phyloP scores from a whole-genome alignment of 2,888 invertebrate species.

The Tubulanus polymorphus region DNA sequence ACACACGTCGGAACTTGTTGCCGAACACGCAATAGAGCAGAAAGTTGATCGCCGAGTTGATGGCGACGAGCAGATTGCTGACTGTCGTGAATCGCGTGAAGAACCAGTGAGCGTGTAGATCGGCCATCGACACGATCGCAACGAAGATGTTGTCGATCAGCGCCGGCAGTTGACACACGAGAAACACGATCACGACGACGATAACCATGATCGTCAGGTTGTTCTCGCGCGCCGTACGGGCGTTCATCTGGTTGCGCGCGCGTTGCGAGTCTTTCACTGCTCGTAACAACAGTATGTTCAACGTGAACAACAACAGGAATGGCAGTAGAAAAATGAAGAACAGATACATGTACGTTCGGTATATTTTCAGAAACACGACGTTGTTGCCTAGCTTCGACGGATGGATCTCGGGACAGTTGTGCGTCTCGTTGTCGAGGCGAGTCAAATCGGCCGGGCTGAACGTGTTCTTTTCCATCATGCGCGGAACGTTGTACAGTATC shows the following conservation, averaged over 20 bases:
- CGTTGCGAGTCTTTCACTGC: constrained; percentile 37
- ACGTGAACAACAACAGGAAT: constrained; percentile 38
- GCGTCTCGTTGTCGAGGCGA: constrained; percentile 29
- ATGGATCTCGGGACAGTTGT: constrained; percentile 16
- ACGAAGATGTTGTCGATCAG: constrained; percentile 46
- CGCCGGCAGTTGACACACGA: constrained; percentile 71
- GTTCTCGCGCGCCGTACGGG: constrained; percentile 66
- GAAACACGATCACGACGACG: constrained; percentile 91
- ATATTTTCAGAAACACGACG: constrained; percentile 35
- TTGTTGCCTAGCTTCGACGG: constrained; percentile 37
- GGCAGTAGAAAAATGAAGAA: constrained; percentile 46
- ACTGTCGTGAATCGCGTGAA: constrained; percentile 29
- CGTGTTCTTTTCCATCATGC: constrained; percentile 53
- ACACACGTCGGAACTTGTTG: constrained; percentile 38
- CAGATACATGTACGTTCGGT: constrained; percentile 45
- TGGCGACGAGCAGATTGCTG: constrained; percentile 38
- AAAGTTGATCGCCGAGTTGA: constrained; percentile 47
- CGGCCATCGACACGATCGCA: constrained; percentile 28
- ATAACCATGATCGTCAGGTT: constrained; percentile 93
- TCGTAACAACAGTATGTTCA: constrained; percentile 43
- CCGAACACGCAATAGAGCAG: constrained; percentile 47
- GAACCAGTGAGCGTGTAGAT: constrained; percentile 8
- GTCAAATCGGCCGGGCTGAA: constrained; percentile 14
- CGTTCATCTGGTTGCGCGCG: constrained; percentile 29
- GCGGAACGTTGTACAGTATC: constrained; percentile 79